phyloP scores from a whole-genome alignment of 2,888 invertebrate genomes.

The Galeruca laticollis region DNA sequence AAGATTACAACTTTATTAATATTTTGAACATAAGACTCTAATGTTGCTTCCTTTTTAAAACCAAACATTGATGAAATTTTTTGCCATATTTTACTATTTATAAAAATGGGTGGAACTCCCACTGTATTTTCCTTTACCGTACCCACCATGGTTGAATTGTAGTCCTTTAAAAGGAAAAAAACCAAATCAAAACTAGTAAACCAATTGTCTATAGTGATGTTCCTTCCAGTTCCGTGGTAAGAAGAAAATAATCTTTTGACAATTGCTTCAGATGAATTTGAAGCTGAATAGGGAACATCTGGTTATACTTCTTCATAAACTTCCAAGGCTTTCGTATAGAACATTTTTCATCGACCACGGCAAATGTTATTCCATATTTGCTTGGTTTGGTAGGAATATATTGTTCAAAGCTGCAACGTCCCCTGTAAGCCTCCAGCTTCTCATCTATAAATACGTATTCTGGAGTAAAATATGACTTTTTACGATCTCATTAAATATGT shows the following conservation, averaged over 20 bases:
- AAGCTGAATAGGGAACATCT: no score
- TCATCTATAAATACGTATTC: conserved; percentile 8
- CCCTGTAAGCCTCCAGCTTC: conserved; percentile 11
- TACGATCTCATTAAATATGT: background rate
- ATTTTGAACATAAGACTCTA: no score
- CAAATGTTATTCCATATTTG: conserved; percentile 3
- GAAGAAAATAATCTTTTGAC: conserved; percentile 1
- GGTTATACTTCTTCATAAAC: no score
- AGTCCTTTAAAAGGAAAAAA: background rate
- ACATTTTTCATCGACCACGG: conserved; percentile 15
- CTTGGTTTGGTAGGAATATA: no score
- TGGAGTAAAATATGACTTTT: background rate
- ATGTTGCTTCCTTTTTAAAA: background rate
- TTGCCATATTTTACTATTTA: no score
- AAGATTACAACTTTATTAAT: background rate
- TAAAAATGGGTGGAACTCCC: no score
- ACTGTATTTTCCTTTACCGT: background rate
- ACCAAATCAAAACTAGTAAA: background rate
- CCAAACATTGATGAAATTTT: no score
- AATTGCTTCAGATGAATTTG: no score
- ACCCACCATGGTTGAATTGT: background rate
- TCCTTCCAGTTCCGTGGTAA: conserved; percentile 4
- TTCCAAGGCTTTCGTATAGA: background rate
- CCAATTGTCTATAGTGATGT: conserved; percentile 3
- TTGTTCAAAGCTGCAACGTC: conserved; percentile 4